These are phyloP conservation scores for Catalaphyllia jardinei DNA, from an alignment of 64 coral and sea anemone genomes.

Conservation along the genomic window DNA sequence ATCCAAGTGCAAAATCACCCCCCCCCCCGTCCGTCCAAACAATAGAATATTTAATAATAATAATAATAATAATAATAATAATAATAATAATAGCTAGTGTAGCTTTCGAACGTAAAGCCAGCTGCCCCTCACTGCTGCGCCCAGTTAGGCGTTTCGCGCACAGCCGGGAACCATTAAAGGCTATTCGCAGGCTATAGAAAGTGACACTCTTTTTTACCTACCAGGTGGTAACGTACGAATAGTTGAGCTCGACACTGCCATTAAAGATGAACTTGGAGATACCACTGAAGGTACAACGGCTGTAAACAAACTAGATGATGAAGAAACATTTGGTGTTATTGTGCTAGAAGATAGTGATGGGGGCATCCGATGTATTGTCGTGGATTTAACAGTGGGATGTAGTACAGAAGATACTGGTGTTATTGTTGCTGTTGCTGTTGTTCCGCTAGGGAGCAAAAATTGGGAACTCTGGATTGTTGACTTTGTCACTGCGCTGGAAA, in stretches of 20 bases:
- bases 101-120: too few species aligned
- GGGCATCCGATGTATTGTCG: neutral
- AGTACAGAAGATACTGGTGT: neutral
- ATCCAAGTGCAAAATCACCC: too few species aligned
- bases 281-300: slow-evolving; percentile 8
- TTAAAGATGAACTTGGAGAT: neutral
- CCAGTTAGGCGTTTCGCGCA: neutral
- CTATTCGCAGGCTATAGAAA: neutral
- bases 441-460: neutral
- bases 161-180: neutral
- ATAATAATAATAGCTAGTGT: too few species aligned
- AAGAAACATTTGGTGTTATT: neutral
- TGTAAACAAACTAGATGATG: neutral
- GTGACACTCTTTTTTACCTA: neutral
- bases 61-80: too few species aligned
- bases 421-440: neutral
- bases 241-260: neutral
- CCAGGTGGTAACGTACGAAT: neutral
- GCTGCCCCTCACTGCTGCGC: too few species aligned
- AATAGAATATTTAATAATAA: too few species aligned
- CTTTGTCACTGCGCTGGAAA: neutral
- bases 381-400: neutral
- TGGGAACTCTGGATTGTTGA: neutral
- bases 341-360: neutral
- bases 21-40: too few species aligned